phyloP scores from a whole-genome alignment of 2,113 vertebrate genomes.

The Junco hyemalis region DNA sequence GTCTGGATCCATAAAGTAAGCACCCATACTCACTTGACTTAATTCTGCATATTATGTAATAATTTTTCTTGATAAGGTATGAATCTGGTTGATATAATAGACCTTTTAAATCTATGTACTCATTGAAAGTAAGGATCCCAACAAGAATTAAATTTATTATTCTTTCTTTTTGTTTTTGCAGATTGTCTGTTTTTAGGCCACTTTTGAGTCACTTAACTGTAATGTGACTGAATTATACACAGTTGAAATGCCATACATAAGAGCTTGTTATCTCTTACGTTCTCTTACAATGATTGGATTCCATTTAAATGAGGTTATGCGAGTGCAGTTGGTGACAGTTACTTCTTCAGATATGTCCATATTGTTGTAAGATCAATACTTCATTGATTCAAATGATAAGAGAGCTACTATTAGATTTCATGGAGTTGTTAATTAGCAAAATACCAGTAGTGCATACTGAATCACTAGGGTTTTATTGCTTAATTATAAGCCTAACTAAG shows the following conservation, averaged over 20 bases:
- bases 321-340: background rate
- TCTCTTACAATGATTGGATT: background rate
- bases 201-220: background rate
- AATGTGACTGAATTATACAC: background rate
- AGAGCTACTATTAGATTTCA: background rate
- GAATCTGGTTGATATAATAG: background rate
- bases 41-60: background rate
- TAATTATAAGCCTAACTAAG: constrained; percentile 58
- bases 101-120: background rate
- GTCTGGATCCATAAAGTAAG: background rate
- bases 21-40: accelerated
- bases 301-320: background rate
- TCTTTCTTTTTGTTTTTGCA: background rate
- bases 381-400: background rate
- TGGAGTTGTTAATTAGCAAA: constrained; percentile 35
- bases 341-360: background rate
- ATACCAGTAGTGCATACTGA: constrained; percentile 19
- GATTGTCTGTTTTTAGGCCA: background rate
- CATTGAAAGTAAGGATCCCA: background rate
- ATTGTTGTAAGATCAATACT: constrained; percentile 14
- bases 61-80: background rate
- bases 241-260: background rate
- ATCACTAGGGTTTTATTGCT: constrained; percentile 35
- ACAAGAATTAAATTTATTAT: background rate
- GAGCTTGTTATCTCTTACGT: background rate